phyloP scores from a whole-genome alignment of 2,888 invertebrate species.

The Drosophila engyochracea region DNA sequence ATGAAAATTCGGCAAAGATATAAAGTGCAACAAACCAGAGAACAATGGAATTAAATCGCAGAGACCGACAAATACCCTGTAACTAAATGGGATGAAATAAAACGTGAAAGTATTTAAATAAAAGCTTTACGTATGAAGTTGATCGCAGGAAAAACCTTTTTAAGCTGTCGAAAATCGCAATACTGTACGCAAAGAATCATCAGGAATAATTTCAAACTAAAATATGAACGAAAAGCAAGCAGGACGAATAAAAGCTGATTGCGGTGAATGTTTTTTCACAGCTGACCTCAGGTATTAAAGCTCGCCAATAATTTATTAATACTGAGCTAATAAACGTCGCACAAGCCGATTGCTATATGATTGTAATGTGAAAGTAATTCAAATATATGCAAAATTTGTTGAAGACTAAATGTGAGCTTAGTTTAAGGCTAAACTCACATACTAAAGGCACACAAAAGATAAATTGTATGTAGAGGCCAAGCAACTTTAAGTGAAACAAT shows the following conservation, averaged over 20 bases:
- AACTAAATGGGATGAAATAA: not conserved
- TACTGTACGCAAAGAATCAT: not conserved
- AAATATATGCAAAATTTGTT: not conserved
- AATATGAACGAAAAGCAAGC: not conserved
- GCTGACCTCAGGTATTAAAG: not conserved
- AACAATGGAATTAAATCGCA: not conserved
- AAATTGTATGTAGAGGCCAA: not conserved
- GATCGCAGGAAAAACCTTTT: not conserved
- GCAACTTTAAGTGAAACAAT: not conserved
- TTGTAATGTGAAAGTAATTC: not conserved
- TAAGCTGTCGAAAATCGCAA: not conserved
- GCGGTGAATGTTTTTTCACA: not conserved
- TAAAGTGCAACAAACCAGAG: slow-evolving; percentile 46
- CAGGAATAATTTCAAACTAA: not conserved
- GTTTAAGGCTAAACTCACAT: not conserved
- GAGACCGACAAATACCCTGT: slow-evolving; percentile 26
- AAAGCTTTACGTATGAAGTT: not conserved
- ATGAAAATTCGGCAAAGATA: slow-evolving; percentile 59
- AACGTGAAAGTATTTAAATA: not conserved
- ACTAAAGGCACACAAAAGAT: not conserved
- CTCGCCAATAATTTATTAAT: not conserved
- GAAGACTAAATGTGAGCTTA: not conserved
- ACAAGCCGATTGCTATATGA: not conserved
- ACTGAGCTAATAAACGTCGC: not conserved
- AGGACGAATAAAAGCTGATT: not conserved